These are phyloP conservation scores for Cherax quadricarinatus DNA, from an alignment of 1,140 invertebrate species.

Conservation along the genomic window DNA sequence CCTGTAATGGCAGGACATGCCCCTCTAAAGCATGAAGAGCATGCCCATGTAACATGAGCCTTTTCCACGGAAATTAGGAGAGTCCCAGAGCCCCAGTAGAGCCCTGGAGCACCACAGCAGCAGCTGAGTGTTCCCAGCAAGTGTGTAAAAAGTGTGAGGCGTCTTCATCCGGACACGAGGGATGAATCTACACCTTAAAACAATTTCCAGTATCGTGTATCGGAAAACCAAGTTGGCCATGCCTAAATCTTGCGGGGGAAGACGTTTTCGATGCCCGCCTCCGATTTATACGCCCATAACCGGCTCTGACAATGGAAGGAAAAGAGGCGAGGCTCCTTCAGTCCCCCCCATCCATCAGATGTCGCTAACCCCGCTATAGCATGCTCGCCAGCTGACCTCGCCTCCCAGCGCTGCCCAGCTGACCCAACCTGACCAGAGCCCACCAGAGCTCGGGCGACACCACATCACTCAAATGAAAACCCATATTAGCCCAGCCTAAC, in stretches of 20 bases:
- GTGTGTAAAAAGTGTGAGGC: slow-evolving; percentile 62
- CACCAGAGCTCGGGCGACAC: slow-evolving; percentile 36
- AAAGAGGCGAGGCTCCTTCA: slow-evolving; percentile 65
- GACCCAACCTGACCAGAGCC: slow-evolving; percentile 26
- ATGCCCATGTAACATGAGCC: too few species aligned
- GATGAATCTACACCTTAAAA: slow-evolving; percentile 70
- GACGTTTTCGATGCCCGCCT: slow-evolving; percentile 69
- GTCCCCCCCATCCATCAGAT: slow-evolving; percentile 69
- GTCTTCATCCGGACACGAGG: slow-evolving; percentile 63
- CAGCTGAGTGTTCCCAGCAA: slow-evolving; percentile 50
- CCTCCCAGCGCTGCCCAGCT: slow-evolving; percentile 10
- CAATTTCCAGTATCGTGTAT: slow-evolving; percentile 70
- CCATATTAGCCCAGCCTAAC: slow-evolving; percentile 68
- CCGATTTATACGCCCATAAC: slow-evolving; percentile 69
- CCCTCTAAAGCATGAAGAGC: too few species aligned
- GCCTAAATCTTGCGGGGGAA: slow-evolving; percentile 58
- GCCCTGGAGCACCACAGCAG: background rate
- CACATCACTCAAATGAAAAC: slow-evolving; percentile 70
- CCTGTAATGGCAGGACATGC: too few species aligned
- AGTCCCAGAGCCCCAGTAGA: background rate
- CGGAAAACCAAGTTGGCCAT: slow-evolving; percentile 66
- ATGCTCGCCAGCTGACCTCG: slow-evolving; percentile 53
- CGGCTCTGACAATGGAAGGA: slow-evolving; percentile 70
- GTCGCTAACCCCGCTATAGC: slow-evolving; percentile 68
- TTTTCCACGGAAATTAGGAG: too few species aligned